Base-by-base conservation (phyloP, 1,140 invertebrate species). In the Brachionus koreanus region DNA sequence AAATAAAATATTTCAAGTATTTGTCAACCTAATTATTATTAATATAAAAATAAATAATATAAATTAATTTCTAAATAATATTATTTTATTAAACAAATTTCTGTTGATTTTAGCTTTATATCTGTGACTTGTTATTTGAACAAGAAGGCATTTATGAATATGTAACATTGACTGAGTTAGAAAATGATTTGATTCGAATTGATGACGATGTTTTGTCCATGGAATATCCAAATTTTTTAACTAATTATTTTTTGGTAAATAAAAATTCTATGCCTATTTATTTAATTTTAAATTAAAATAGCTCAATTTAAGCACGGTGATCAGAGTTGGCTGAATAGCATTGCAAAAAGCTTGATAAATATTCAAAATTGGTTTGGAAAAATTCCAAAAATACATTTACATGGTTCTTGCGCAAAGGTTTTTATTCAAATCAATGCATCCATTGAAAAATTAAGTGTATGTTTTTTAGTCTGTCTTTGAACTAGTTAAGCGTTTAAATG, bases 371-470 rank as follows among this genome's bases (percentile, higher is more conserved):
- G n/a, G 46, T 79, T 79, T 35, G 76, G 76, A 12, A 39, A 42
- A 61, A 79, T 79, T 61, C 76, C 76, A 79, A 79, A 79, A 39
- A 42, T 79, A 16, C 76, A 79, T 35, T 13, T 79, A 29, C 76
- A 79, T 65, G 76, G 76, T 39, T 39, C 49, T n/a, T 79, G 76
- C 12, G 33, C 76, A 23, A 79, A 79, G 42, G 76, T 79, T 39
- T 25, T 79, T 52, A 9, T 16, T 42, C 1, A 16, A 39, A 61
- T 35, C 10, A 29, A 29, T 77, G 46, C 13, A 37, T 16, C 37
- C 29, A 69, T n/a, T 39, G 9, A 37, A 6, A 7, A 2, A 19
- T 12, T 16, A 39, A 16, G 5, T 16, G 5, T 23, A 42, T 69
- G 5, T 39, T 16, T 33, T 42, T 43, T 13, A 79, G 76, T 61